phyloP scores from a whole-genome alignment of 2,113 vertebrate genomes.

The Chloebia gouldiae region DNA sequence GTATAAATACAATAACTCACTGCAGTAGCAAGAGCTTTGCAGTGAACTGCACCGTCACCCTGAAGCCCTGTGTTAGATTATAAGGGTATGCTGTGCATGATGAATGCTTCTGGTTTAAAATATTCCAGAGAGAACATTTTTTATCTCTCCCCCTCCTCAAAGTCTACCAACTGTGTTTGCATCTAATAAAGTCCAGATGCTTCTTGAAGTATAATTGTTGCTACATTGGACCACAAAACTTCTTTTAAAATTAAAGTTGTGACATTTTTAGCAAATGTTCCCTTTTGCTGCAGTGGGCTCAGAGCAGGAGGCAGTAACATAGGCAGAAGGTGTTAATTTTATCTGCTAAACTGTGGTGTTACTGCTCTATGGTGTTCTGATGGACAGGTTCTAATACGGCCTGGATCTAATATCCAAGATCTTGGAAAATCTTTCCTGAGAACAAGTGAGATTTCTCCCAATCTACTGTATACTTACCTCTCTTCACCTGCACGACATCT shows the following conservation, averaged over 20 bases:
- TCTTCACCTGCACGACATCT: background rate
- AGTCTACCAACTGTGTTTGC: background rate
- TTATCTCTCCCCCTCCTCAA: background rate
- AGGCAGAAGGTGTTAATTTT: background rate
- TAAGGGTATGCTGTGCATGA: background rate
- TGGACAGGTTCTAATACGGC: background rate
- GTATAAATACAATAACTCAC: constrained; percentile 1
- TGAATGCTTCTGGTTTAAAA: constrained; percentile 38
- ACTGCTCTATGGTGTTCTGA: background rate
- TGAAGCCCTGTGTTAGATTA: background rate
- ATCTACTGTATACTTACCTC: background rate
- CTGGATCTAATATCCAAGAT: background rate
- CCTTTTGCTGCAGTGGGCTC: background rate
- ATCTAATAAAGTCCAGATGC: constrained; percentile 47
- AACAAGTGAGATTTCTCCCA: background rate
- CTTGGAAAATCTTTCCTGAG: background rate
- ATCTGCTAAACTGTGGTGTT: background rate
- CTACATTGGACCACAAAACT: background rate
- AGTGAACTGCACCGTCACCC: constrained; percentile 1
- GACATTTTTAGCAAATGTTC: background rate
- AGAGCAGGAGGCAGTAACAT: background rate
- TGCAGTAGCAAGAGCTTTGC: constrained; percentile 22
- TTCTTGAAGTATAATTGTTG: background rate
- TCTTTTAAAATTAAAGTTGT: background rate
- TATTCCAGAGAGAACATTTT: constrained; percentile 40